Evolutionary conservation across 2,888 invertebrate genomes (phyloP).

Genomic region (Dinocampus coccinellae): DNA sequence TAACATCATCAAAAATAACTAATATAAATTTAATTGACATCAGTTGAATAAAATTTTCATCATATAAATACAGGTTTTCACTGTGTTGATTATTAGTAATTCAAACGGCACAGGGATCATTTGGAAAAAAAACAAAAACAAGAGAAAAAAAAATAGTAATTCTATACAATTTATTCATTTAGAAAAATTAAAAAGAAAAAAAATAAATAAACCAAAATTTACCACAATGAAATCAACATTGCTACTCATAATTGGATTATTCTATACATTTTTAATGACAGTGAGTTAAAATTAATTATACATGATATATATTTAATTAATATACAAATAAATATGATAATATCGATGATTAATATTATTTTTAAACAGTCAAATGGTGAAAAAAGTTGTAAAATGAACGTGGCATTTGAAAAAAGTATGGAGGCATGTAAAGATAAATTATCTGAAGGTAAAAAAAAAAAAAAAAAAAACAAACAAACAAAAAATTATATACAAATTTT

Average conservation of each 20-base stretch:
- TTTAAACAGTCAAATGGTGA: slow-evolving; percentile 22
- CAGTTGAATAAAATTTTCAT: background rate
- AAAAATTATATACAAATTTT: too few species aligned
- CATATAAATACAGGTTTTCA: slow-evolving; percentile 17
- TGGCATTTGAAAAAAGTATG: slow-evolving; percentile 23
- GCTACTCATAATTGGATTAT: slow-evolving; percentile 2
- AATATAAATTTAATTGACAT: background rate
- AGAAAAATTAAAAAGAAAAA: background rate
- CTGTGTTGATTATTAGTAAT: background rate
- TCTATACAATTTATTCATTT: background rate
- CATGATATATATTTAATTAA: background rate
- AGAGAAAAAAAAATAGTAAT: background rate
- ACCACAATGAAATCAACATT: background rate
- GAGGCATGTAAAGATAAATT: slow-evolving; percentile 37
- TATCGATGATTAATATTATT: background rate
- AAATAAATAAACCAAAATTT: background rate
- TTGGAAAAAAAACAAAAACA: too few species aligned
- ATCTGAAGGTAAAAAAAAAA: slow-evolving; percentile 35
- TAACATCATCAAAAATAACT: background rate
- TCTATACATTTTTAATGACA: background rate
- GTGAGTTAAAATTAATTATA: background rate
- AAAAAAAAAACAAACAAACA: background rate
- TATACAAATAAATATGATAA: background rate
- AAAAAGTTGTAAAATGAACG: slow-evolving; percentile 33
- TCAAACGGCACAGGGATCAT: background rate